Base-by-base conservation (phyloP, 1,140 invertebrate species). In the Drosophila truncata region DNA sequence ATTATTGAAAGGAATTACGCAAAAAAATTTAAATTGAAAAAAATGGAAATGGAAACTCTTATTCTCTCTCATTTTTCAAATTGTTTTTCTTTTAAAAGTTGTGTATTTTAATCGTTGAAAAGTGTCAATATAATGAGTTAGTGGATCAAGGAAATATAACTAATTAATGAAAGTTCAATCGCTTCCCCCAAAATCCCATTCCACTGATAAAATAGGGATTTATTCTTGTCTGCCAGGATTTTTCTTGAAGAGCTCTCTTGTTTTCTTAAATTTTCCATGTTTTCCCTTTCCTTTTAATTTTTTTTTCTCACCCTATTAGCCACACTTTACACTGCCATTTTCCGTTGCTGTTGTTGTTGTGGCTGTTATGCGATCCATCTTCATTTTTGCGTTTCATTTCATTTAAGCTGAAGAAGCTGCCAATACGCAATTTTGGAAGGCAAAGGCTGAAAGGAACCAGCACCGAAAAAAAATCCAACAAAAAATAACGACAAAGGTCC, bases 291-390 rank as follows among this genome's bases (percentile, higher is more conserved):
- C 9, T 3, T 4, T 33, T 4, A 33, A 9, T 23, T 16, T 46
- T n/a, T 25, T 23, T 6, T 2, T 20, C 27, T 29, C 27, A 49
- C 37, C 20, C 69, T 47, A 72, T 59, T 72, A 41, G 52, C 44
- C 50, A 29, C 44, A 72, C 54, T 61, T 60, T 50, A 39, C 42
- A 33, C 52, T 61, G 54, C 35, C 55, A 59, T 55, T 52, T 54
- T 49, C 41, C 25, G 42, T 47, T 47, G 10, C 4, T 42, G 4
- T 60, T 46, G 44, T n/a, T 67, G 33, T 33, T 67, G 61, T 35
- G 67, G 46, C 37, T 80, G 84, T 77, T 77, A 86, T 83, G 67
- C 67, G 83, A 87, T 87, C 83, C 84, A 87, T 87, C 83, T 88
- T 88, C 77, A 87, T 88, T 87, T 88, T 80, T 77, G 62, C 71